These are phyloP conservation scores for Hycleus cichorii DNA, from an alignment of 1,140 invertebrate genomes.

Conservation along the genomic window DNA sequence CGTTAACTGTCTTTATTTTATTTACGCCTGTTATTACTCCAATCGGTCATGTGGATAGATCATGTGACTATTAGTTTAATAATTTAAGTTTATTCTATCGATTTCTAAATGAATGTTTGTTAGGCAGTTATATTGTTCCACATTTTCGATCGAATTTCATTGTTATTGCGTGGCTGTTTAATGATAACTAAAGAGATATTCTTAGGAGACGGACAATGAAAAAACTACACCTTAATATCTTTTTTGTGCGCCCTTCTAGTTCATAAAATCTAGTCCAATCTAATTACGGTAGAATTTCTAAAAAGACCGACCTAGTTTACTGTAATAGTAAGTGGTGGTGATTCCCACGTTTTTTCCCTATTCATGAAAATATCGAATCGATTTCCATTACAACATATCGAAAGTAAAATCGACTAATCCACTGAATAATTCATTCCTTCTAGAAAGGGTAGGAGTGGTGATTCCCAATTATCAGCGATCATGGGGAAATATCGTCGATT, in stretches of 20 bases:
- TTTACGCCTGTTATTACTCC: not conserved
- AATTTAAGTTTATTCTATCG: conserved; percentile 31
- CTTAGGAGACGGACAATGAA: not conserved
- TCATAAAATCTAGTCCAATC: too few species aligned
- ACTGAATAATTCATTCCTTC: too few species aligned
- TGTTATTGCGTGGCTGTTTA: not conserved
- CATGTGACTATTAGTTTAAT: conserved; percentile 34
- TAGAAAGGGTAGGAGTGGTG: too few species aligned
- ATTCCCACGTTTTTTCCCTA: too few species aligned
- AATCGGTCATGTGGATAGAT: conserved; percentile 21
- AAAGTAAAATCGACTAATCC: too few species aligned
- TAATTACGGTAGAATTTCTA: too few species aligned
- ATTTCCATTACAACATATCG: too few species aligned
- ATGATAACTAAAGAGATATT: not conserved
- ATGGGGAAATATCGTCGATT: too few species aligned
- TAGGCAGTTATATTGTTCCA: not conserved
- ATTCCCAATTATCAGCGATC: too few species aligned
- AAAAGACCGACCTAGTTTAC: too few species aligned
- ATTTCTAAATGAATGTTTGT: conserved; percentile 15
- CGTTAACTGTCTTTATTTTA: not conserved
- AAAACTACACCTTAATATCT: not conserved
- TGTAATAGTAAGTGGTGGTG: too few species aligned
- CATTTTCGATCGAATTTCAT: conserved; percentile 6
- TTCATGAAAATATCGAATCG: too few species aligned
- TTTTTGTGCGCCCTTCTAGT: not conserved